Conservation (phyloP, 2,888 invertebrate genomes). For the Venusia cambrica region DNA sequence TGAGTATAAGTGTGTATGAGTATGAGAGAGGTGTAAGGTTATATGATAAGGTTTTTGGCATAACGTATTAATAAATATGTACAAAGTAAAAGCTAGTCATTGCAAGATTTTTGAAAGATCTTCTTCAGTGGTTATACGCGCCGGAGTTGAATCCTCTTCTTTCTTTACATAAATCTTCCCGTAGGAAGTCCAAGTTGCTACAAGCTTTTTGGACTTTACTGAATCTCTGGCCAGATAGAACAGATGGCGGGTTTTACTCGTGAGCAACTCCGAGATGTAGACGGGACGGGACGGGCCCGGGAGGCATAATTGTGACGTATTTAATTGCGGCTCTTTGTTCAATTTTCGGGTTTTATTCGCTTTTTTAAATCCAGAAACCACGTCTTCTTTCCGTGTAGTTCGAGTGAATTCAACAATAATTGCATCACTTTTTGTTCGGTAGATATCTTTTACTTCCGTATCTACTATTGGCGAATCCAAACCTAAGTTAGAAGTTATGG, state of each 20-base stretch:
- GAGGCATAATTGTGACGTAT: not conserved
- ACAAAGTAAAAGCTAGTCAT: not conserved
- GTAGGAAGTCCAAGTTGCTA: not conserved
- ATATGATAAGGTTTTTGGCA: too few species aligned
- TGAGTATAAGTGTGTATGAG: too few species aligned
- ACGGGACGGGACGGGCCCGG: not conserved
- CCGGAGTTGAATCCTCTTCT: not conserved
- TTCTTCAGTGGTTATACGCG: not conserved
- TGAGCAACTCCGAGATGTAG: not conserved
- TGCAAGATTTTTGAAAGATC: not conserved
- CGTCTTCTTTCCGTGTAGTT: not conserved
- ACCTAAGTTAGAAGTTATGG: not conserved
- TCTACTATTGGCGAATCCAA: not conserved
- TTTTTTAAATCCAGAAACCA: not conserved
- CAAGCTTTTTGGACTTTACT: not conserved
- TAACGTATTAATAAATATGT: too few species aligned
- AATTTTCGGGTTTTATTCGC: not conserved
- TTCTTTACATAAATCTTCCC: too few species aligned
- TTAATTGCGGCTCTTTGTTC: not conserved
- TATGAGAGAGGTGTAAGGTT: too few species aligned
- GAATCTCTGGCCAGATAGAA: not conserved
- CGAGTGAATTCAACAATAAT: not conserved
- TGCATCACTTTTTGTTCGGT: not conserved
- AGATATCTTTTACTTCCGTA: not conserved
- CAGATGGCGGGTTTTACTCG: not conserved